Conservation (phyloP, 2,113 vertebrate species). For the Helogale parvula region DNA sequence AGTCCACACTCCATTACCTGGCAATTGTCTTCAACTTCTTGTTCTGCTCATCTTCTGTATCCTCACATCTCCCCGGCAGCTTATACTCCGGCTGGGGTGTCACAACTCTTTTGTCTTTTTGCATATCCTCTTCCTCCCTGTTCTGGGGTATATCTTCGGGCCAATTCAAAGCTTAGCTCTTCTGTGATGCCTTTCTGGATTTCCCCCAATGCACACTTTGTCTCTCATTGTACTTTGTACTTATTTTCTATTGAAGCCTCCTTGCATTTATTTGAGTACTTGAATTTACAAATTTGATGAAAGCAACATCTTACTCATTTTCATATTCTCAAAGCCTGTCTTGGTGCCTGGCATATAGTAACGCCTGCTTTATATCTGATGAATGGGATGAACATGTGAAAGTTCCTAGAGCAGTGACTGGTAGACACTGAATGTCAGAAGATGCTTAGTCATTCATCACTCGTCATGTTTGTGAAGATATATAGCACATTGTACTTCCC, state of each 20-base stretch:
- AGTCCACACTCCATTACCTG: not conserved
- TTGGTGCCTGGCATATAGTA: not conserved
- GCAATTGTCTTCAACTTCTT: not conserved
- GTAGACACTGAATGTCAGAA: constrained; percentile 15
- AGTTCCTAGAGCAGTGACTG: not conserved
- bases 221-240: not conserved
- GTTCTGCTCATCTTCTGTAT: not conserved
- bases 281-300: not conserved
- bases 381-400: not conserved
- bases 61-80: not conserved
- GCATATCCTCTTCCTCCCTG: not conserved
- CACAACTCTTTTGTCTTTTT: not conserved
- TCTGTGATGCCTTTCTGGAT: not conserved
- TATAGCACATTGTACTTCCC: not conserved
- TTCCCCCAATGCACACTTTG: not conserved
- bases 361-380: not conserved
- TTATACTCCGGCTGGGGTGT: not conserved
- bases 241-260: not conserved
- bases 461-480: not conserved
- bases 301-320: not conserved
- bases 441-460: not conserved
- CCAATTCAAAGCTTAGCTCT: not conserved
- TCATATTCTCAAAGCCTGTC: not conserved
- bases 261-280: not conserved
- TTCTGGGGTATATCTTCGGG: not conserved